phyloP scores from a whole-genome alignment of 2,797 vertebrate genomes.

The Hirundo rustica region DNA sequence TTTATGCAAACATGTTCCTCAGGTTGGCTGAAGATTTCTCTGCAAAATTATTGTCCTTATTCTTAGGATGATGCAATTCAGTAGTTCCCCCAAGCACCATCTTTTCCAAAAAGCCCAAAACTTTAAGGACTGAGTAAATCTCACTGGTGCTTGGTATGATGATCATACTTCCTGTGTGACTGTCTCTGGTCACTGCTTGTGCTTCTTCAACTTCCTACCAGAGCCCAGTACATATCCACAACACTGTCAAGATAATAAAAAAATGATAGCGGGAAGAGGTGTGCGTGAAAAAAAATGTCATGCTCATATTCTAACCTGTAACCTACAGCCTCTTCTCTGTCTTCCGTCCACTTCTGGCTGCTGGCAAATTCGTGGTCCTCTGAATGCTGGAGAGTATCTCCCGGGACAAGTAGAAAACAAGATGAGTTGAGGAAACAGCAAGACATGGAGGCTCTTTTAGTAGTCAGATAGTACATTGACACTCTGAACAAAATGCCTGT shows the following conservation, averaged over 20 bases:
- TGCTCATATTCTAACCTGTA: accelerated
- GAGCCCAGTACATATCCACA: neutral
- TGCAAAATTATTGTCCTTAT: neutral
- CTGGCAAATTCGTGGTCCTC: neutral
- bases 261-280: neutral
- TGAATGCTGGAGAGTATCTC: neutral
- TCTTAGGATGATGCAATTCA: neutral
- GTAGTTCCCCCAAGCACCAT: neutral
- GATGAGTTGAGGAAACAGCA: neutral
- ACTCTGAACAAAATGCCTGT: neutral
- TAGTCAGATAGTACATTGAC: neutral
- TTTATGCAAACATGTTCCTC: neutral
- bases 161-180: neutral
- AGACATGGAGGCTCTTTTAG: neutral
- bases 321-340: neutral
- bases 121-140: neutral
- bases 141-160: neutral
- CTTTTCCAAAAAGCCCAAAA: neutral
- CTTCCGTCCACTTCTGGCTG: neutral
- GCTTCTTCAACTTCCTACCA: neutral
- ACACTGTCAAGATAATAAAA: neutral
- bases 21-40: neutral
- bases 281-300: neutral
- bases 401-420: neutral
- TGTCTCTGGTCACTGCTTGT: neutral